These are phyloP conservation scores for Lasioglossum lativentre DNA, from an alignment of 2,888 invertebrate species.

Conservation along the genomic window DNA sequence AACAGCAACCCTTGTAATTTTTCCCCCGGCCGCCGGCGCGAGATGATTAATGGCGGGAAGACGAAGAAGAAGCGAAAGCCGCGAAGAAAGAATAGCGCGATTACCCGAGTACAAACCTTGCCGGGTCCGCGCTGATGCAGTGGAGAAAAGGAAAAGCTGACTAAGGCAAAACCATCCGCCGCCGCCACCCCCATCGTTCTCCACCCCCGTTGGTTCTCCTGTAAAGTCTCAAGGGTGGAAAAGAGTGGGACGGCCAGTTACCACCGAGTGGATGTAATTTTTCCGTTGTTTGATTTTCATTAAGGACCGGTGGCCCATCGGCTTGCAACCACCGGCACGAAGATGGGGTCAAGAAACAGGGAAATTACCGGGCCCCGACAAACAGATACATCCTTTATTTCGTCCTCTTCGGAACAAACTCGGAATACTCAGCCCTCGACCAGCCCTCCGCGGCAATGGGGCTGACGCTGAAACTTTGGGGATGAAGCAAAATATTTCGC, in stretches of 20 bases:
- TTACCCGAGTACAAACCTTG: slow-evolving; percentile 61
- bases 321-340: slow-evolving; percentile 58
- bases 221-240: slow-evolving; percentile 78
- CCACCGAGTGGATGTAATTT: slow-evolving; percentile 82
- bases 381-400: slow-evolving; percentile 76
- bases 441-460: neutral
- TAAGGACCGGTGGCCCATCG: slow-evolving; percentile 82
- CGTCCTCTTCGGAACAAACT: slow-evolving; percentile 61
- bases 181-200: slow-evolving; percentile 43
- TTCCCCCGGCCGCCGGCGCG: slow-evolving; percentile 9
- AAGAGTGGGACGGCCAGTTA: slow-evolving; percentile 73
- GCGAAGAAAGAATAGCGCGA: slow-evolving; percentile 65
- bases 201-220: slow-evolving; percentile 39
- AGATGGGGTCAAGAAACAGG: slow-evolving; percentile 73
- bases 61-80: slow-evolving; percentile 49
- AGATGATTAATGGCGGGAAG: slow-evolving; percentile 51
- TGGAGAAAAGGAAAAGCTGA: slow-evolving; percentile 80
- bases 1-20: slow-evolving; percentile 40
- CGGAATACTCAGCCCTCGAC: slow-evolving; percentile 35
- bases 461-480: slow-evolving; percentile 62
- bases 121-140: slow-evolving; percentile 74
- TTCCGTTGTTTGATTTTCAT: slow-evolving; percentile 85
- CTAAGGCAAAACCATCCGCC: slow-evolving; percentile 76
- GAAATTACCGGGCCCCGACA: slow-evolving; percentile 73
- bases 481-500: slow-evolving; percentile 62